Evolutionary conservation across 1,140 invertebrate genomes (phyloP), one percentile per base, ranked within the genome.

Genomic region (Listronotus oregonensis): DNA sequence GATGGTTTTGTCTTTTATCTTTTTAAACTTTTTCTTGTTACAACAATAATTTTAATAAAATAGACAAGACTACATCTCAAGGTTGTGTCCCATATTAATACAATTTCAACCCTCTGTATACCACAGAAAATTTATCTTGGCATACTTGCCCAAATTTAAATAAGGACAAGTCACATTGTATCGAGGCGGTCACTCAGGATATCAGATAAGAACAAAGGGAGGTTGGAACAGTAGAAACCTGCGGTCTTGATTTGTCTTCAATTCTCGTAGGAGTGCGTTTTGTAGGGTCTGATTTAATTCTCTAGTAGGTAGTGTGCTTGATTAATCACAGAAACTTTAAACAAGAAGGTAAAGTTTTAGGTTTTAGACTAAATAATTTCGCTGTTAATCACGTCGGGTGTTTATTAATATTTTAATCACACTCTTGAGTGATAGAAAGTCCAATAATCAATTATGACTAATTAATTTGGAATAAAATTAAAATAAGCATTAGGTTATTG

Each of bases 141-240:
- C 56, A 39, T 40, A 54, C 15, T 54, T 43, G 32, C 47, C 31
- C 12, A 37, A 56, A 54, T 60, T 57, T 52, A 59, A 66, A 66
- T 57, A 44, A 42, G 50, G 56, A 21, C 56, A 50, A 58, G 63
- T 50, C 43, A 18, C 54, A 66, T 65, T 65, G 55, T 66, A 60
- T 56, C 18, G 49, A 55, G 57, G 49, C 56, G 64, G 64, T 66
- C 64, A 66, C 47, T 64, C 40, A 54, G 18, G 42, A 44, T 18
- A 54, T 60, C 47, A 18, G 64, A 59, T 52, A 66, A 60, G 42
- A 31, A 55, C 55, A 52, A 60, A 58, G 59, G 64, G 57, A 43
- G 18, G 10, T 37, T 4, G 34, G 50, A 44, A 52, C 42, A 17
- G 31, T 42, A 18, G 60, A 31, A 54, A 11, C 37, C 17, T 46